A percentile compares a stretch with the other conserved stretches of the same genome.
phyloP scores from a whole-genome alignment of 2,113 vertebrate genomes.

The Nothobranchius kuhntae region DNA sequence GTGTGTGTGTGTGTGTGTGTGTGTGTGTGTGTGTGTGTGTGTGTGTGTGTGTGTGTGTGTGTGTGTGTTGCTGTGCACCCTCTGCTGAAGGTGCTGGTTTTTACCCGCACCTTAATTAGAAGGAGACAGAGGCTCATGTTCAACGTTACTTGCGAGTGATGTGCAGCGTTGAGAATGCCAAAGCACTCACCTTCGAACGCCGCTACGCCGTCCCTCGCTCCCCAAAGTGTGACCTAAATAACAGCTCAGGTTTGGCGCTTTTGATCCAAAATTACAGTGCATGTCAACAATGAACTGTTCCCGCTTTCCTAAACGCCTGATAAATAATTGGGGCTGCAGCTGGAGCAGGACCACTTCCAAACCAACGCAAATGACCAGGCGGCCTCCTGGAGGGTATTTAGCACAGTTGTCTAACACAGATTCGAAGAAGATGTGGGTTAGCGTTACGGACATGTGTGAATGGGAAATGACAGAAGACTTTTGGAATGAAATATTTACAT shows the following conservation, averaged over 20 bases:
- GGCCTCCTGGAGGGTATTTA: conserved; percentile 21
- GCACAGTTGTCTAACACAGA: conserved; percentile 27
- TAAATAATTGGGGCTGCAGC: neutral
- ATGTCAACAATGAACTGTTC: neutral
- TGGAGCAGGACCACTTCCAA: conserved; percentile 3
- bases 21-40: conserved; percentile 7
- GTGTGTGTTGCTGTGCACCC: conserved; percentile 63
- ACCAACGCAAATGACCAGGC: conserved; percentile 37
- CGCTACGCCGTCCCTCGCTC: conserved; percentile 6
- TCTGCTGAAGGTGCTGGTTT: conserved; percentile 71
- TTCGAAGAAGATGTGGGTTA: conserved; percentile 58
- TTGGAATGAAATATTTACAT: conserved; percentile 69
- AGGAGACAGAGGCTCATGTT: conserved; percentile 71
- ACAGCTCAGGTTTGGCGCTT: conserved; percentile 27
- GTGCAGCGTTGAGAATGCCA: conserved; percentile 48
- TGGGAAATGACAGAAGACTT: conserved; percentile 59
- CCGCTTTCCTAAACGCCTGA: neutral
- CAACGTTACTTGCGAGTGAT: conserved; percentile 66
- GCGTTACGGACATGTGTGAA: conserved; percentile 44
- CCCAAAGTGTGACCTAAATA: conserved; percentile 41
- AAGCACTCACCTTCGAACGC: conserved; percentile 49
- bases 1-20: neutral
- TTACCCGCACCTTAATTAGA: conserved; percentile 77
- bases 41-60: conserved; percentile 16
- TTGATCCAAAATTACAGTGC: conserved; percentile 30